Conservation (phyloP, 2,797 vertebrate genomes). For the Chaenodraco wilsoni region DNA sequence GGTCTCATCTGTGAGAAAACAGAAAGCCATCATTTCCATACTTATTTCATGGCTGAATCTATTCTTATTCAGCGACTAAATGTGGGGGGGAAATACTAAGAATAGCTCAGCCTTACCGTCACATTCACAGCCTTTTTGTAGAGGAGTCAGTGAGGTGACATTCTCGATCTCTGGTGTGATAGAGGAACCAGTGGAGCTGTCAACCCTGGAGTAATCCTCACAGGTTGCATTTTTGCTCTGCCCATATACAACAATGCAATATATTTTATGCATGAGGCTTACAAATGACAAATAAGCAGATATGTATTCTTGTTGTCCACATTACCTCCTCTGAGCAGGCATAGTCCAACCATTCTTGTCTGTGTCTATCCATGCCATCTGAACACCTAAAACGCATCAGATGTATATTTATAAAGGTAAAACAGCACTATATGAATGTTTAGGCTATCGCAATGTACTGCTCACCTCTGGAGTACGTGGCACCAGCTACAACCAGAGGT, state of each 20-base stretch:
- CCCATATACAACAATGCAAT: neutral
- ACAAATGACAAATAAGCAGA: slow-evolving; percentile 7
- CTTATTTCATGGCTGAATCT: neutral
- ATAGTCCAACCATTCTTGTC: slow-evolving; percentile 93
- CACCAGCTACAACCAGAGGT: slow-evolving; percentile 95
- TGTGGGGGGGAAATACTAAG: neutral
- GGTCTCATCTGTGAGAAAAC: slow-evolving; percentile 82
- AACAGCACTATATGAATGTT: neutral
- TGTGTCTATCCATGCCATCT: slow-evolving; percentile 94
- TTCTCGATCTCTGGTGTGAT: slow-evolving; percentile 48
- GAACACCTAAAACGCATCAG: slow-evolving; percentile 86
- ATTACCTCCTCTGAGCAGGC: slow-evolving; percentile 89
- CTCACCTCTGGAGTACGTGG: slow-evolving; percentile 92
- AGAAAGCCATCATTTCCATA: slow-evolving; percentile 21
- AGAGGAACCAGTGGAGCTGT: slow-evolving; percentile 68
- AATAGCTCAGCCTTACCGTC: slow-evolving; percentile 79
- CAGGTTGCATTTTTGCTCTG: slow-evolving; percentile 86
- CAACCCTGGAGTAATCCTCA: slow-evolving; percentile 82
- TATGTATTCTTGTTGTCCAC: neutral
- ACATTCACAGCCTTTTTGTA: slow-evolving; percentile 77
- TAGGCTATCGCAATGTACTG: neutral
- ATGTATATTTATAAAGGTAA: neutral
- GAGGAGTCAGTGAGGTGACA: slow-evolving; percentile 72
- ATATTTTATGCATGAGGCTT: slow-evolving; percentile 2
- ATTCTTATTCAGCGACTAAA: neutral